A percentile compares a stretch with the other conserved stretches of the same genome.
Conservation (phyloP, 1,140 invertebrate species). For the Ridgeia piscesae region DNA sequence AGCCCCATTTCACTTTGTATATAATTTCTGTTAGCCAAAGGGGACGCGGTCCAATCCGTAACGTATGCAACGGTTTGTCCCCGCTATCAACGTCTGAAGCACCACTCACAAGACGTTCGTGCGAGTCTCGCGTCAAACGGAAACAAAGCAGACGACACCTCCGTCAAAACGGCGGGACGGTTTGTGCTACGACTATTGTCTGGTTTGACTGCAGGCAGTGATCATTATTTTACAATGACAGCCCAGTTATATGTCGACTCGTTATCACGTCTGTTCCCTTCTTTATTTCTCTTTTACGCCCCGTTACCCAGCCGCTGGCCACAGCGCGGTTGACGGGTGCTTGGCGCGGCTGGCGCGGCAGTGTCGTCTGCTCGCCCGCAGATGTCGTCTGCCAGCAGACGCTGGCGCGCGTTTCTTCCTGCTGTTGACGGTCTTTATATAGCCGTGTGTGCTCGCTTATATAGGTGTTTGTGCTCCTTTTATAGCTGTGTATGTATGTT, state of each 20-base stretch:
- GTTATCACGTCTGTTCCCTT: neutral
- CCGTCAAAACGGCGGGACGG: neutral
- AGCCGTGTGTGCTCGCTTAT: neutral
- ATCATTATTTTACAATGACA: neutral
- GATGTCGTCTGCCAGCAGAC: neutral
- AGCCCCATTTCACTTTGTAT: too few relatives aligned
- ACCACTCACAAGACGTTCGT: neutral
- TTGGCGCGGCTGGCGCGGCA: neutral
- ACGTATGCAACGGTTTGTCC: neutral
- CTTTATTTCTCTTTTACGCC: neutral
- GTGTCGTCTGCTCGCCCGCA: neutral
- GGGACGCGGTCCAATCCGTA: neutral
- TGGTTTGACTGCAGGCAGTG: neutral
- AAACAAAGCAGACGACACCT: neutral
- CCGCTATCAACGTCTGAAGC: neutral
- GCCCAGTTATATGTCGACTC: neutral
- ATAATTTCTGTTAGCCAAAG: neutral
- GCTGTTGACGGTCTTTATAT: neutral
- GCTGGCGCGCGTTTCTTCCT: neutral
- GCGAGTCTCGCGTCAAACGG: neutral
- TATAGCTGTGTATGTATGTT: neutral
- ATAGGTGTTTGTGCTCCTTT: neutral
- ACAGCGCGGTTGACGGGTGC: neutral
- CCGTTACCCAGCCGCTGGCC: neutral
- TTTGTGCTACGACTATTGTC: neutral